Conservation (phyloP, 2,113 vertebrate species). For the Sarotherodon lohbergeri region DNA sequence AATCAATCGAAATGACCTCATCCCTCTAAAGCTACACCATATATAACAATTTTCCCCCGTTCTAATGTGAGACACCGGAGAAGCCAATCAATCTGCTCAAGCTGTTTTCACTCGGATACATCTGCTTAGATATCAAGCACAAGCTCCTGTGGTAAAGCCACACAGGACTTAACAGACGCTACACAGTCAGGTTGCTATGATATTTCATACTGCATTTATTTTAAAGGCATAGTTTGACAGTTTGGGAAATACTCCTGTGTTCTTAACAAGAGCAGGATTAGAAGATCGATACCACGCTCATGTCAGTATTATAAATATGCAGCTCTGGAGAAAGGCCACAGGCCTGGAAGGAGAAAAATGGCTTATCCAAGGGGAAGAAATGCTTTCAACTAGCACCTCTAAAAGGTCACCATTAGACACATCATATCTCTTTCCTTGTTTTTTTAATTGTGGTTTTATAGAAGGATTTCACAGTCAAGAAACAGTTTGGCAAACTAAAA, state of each 20-base stretch:
- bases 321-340: neutral
- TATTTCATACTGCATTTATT: neutral
- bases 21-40: neutral
- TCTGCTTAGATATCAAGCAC: neutral
- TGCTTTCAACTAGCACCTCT: neutral
- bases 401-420: neutral
- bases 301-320: neutral
- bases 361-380: neutral
- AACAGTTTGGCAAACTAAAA: neutral
- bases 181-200: neutral
- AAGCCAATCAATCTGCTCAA: neutral
- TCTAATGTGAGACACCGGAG: neutral
- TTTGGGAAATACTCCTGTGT: neutral
- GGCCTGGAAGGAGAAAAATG: neutral
- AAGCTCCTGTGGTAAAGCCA: neutral
- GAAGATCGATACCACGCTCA: neutral
- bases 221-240: neutral
- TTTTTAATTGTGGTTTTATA: neutral
- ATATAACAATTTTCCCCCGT: neutral
- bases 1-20: neutral
- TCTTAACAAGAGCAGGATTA: neutral
- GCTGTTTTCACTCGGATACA: neutral
- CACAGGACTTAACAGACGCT: neutral
- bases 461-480: neutral
- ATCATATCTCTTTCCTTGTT: neutral